Evolutionary conservation across 1,140 invertebrate species (phyloP), one percentile per base, ranked within the genome.

Genomic region (Drosophila nebulosa): DNA sequence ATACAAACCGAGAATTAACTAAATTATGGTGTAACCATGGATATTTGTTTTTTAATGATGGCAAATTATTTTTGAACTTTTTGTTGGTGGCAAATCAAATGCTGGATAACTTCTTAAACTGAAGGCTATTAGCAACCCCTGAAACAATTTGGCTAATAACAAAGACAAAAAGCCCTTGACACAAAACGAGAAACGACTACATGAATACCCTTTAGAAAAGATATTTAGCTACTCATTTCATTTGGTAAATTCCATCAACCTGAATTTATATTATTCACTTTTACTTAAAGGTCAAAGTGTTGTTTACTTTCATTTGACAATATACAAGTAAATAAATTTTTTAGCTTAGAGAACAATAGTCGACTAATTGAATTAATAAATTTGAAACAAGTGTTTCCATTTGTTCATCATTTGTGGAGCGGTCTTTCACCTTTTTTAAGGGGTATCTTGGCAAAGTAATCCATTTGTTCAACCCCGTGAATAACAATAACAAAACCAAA

Each of bases 21-120:
- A 78, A 85, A 85, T 85, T 81, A 85, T 68, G 78, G 61, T 59
- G 78, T 81, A 69, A 77, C 81, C 70, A 74, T 78, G 67, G 74
- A 9, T 46, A 60, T 78, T 80, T 79, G 86, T 86, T 64, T 56
- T 74, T 86, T 86, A 86, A 86, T 86, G 83, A 81, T 74, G 74
- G 55, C 30, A 86, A 86, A 86, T 86, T 88, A 74, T 64, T 63
- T 57, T 65, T 77, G 80, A 75, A 73, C 73, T 84, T 85, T 73
- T 83, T 66, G 52, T 59, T 64, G 58, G 35, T 65, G 55, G 36
- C 53, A 53, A 62, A 36, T 64, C 53, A 46, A 64, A 72, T 64
- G 52, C 26, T 64, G 6, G n/a, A 3, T 27, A 42, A 1, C 24
- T 22, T 63, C 63, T 30, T 26, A 53, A 53, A n/a, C n/a, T n/a